Percentiles rank a stretch among this genome's conserved stretches.
These are phyloP conservation scores for Microplitis deprimator DNA, from an alignment of 2,888 invertebrate species.

Conservation along the genomic window DNA sequence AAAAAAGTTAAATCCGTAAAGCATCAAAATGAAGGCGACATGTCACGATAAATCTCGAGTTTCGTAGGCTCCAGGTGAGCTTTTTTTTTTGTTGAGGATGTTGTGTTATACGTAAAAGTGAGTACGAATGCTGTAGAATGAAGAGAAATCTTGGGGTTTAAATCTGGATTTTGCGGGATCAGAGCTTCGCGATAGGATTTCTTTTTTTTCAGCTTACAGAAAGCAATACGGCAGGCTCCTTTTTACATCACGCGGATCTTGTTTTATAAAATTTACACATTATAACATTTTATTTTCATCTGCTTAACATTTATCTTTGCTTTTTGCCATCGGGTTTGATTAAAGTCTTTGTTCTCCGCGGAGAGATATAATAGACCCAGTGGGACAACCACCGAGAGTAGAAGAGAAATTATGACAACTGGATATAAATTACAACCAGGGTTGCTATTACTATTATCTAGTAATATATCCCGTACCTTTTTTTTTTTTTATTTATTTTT, in stretches of 20 bases:
- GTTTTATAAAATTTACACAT: not conserved
- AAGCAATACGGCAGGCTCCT: constrained; percentile 1
- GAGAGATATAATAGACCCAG: too few species aligned
- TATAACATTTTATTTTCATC: constrained; percentile 3
- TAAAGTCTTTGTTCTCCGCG: too few species aligned
- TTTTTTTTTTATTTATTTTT: too few species aligned
- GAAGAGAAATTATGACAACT: too few species aligned
- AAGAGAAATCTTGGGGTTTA: not conserved
- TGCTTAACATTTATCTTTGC: not conserved
- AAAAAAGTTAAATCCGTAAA: not conserved
- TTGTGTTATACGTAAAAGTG: not conserved
- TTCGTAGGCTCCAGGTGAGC: not conserved
- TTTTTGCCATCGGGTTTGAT: too few species aligned
- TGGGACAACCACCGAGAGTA: too few species aligned
- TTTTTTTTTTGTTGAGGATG: not conserved
- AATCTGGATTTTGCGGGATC: constrained; percentile 6
- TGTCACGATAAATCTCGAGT: constrained; percentile 13
- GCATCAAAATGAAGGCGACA: constrained; percentile 1
- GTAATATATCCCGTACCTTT: too few species aligned
- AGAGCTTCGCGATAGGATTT: not conserved
- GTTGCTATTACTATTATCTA: too few species aligned
- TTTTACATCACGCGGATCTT: not conserved
- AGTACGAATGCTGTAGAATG: not conserved
- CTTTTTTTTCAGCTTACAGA: constrained; percentile 3
- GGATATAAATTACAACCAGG: too few species aligned